Base-by-base conservation (phyloP, 2,797 vertebrate genomes). In the Clamator glandarius region DNA sequence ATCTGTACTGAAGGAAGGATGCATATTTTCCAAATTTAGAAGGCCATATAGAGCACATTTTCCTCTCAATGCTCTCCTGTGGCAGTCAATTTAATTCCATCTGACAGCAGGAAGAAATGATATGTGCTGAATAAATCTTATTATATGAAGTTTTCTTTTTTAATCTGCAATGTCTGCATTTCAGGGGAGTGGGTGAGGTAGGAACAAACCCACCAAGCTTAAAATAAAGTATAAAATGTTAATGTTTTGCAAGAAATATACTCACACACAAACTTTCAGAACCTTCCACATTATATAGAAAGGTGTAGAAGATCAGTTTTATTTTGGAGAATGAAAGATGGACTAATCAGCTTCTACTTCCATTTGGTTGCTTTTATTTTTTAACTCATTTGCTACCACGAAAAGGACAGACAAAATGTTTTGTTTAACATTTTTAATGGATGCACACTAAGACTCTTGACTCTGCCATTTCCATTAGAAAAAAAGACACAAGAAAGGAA, bases 1-100 rank as follows among this genome's bases (percentile, higher is more conserved):
- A 87, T 35, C 61, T 78, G 51, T 64, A 73, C 51, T 44, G 76
- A 84, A 78, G 54, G 84, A 80, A 87, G 33, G 35, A 91, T 68
- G 36, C 51, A 91, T 51, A 88, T 80, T 89, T 95, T 92, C 87
- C 92, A 87, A 66, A 95, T 87, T 94, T 94, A 94, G 89, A 95
- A 89, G 46, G 46, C 89, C 2, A 0, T 77, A 48, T 11, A 57
- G 84, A 85, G 73, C 69, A 78, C 19, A 64, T 89, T 93, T 92
- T 92, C 81, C 85, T 84, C 93, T 55, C 2, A 6, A 39, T 74
- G 63, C 64, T 83, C 92, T 92, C 82, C 73, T 91, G 64, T 77
- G 61, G 46, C 87, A 93, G 72, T 64, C 75, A 80, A 44, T 85
- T 90, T 86, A 46, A 92, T 90, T 93, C 84, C 62, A 77, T 82